Evolutionary conservation across 2,113 vertebrate species (phyloP).

Genomic region (Chaenogobius annularis): DNA sequence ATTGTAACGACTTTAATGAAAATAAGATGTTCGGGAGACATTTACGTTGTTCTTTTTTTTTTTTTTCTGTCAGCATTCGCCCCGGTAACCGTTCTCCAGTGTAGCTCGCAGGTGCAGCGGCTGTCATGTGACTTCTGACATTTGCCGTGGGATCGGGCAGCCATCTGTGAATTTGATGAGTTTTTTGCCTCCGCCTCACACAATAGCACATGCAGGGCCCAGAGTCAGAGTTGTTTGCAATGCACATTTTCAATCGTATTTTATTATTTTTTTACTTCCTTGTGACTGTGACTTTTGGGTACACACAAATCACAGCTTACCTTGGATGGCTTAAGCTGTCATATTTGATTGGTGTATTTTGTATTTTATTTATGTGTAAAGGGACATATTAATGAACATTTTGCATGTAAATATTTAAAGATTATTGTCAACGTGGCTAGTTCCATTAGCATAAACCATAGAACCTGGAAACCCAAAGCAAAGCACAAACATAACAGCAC

Average conservation of each 20-base stretch:
- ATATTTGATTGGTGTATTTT: too few species aligned
- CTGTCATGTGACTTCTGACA: slow-evolving; percentile 59
- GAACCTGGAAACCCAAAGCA: too few species aligned
- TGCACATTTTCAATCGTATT: slow-evolving; percentile 7
- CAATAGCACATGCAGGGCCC: slow-evolving; percentile 10
- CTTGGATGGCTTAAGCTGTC: too few species aligned
- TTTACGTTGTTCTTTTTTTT: slow-evolving; percentile 34
- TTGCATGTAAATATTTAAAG: too few species aligned
- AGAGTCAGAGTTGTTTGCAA: slow-evolving; percentile 26
- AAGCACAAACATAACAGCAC: too few species aligned
- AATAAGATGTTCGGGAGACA: slow-evolving; percentile 39
- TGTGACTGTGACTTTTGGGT: neutral
- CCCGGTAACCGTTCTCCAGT: slow-evolving; percentile 38
- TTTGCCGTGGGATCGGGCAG: slow-evolving; percentile 60
- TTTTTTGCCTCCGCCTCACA: slow-evolving; percentile 26
- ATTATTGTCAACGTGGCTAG: too few species aligned
- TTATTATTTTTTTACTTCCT: neutral
- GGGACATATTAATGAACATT: too few species aligned
- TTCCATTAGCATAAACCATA: too few species aligned
- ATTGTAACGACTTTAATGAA: slow-evolving; percentile 29
- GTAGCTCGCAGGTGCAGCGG: slow-evolving; percentile 53
- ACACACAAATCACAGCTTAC: too few species aligned
- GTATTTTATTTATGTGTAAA: too few species aligned
- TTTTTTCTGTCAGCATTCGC: slow-evolving; percentile 30
- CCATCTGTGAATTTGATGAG: slow-evolving; percentile 68